phyloP scores from a whole-genome alignment of 2,113 vertebrate species.

The Lepisosteus osseus region DNA sequence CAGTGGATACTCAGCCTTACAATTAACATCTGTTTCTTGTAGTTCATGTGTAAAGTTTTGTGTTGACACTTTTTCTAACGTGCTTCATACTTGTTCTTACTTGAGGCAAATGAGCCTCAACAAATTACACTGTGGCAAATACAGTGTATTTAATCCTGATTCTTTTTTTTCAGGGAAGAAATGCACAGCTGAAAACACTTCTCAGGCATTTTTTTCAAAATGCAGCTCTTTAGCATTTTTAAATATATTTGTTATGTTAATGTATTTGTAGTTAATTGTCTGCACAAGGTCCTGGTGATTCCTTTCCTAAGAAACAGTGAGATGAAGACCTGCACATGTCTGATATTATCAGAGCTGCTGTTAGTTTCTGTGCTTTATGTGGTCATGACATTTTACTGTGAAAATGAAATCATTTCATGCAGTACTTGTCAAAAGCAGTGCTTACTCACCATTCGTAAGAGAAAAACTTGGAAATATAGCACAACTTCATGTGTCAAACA shows the following conservation, averaged over 20 bases:
- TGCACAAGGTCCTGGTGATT: conserved; percentile 33
- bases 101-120: too few relatives aligned
- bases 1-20: too few relatives aligned
- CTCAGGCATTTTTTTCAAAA: conserved; percentile 50
- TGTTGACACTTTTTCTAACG: background rate
- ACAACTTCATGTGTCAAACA: background rate
- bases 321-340: conserved; percentile 32
- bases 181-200: conserved; percentile 48
- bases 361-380: background rate
- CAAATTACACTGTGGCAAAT: conserved; percentile 14
- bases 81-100: background rate
- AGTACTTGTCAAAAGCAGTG: conserved; percentile 15
- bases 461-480: conserved; percentile 4
- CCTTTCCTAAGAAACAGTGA: conserved; percentile 37
- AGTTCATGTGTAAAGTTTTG: background rate
- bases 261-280: conserved; percentile 13
- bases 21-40: background rate
- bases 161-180: conserved; percentile 49
- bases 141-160: conserved; percentile 46
- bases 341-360: background rate
- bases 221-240: conserved; percentile 45
- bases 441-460: background rate
- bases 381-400: conserved; percentile 20
- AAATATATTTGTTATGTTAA: conserved; percentile 42
- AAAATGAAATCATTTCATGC: background rate